Conservation (phyloP, 1,140 invertebrate species). For the Achatina immaculata region DNA sequence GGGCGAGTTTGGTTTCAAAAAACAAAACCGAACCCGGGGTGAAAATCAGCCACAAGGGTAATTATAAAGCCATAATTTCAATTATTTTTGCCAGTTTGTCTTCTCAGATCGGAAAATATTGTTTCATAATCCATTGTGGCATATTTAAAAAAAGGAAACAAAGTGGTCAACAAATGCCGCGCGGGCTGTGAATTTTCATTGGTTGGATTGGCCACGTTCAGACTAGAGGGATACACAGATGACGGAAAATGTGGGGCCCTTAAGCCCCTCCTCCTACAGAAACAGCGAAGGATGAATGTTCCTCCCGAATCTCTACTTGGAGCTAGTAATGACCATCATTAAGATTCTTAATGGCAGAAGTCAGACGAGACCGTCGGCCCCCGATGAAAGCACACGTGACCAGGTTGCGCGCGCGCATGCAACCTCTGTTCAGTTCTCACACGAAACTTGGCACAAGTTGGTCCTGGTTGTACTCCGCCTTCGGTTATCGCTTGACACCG, state of each 20-base stretch:
- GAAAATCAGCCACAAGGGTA: too few relatives aligned
- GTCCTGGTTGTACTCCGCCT: background rate
- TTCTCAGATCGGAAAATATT: too few relatives aligned
- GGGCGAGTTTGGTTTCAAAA: too few relatives aligned
- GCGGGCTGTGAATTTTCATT: too few relatives aligned
- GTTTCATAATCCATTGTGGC: too few relatives aligned
- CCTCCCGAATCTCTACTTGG: background rate
- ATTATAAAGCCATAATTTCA: too few relatives aligned
- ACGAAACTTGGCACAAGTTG: slow-evolving; percentile 6
- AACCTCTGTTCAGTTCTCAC: slow-evolving; percentile 30
- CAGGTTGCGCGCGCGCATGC: slow-evolving; percentile 6
- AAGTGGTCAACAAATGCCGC: too few relatives aligned
- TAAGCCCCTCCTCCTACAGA: background rate
- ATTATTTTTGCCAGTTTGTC: too few relatives aligned
- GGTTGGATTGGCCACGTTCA: too few relatives aligned
- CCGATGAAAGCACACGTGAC: slow-evolving; percentile 25
- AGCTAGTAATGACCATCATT: slow-evolving; percentile 16
- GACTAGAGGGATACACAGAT: too few relatives aligned
- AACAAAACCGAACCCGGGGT: too few relatives aligned
- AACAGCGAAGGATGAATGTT: background rate
- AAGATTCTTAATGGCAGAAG: slow-evolving; percentile 15
- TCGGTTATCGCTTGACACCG: background rate
- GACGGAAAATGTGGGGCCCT: background rate
- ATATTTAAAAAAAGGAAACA: too few relatives aligned
- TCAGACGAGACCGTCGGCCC: background rate